phyloP scores from a whole-genome alignment of 2,888 invertebrate species.

The Carpatolechia fugitivella region DNA sequence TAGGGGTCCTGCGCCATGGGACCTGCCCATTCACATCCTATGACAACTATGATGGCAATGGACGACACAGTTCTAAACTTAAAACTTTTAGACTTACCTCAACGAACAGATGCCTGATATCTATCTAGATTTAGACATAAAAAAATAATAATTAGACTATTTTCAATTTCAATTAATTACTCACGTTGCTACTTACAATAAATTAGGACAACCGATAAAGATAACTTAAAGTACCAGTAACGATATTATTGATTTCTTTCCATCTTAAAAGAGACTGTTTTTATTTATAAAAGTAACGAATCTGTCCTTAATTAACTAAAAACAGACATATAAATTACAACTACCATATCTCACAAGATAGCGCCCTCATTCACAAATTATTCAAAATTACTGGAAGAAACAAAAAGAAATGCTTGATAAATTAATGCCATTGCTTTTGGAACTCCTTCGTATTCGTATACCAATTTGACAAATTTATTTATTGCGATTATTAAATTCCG shows the following conservation, averaged over 20 bases:
- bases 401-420: slow-evolving; percentile 54
- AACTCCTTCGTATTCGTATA: slow-evolving; percentile 34
- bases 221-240: too few species aligned
- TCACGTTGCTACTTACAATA: too few species aligned
- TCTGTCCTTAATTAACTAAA: slow-evolving; percentile 57
- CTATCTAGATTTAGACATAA: too few species aligned
- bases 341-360: slow-evolving; percentile 44
- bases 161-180: too few species aligned
- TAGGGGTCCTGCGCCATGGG: slow-evolving; percentile 34
- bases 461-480: slow-evolving; percentile 29
- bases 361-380: slow-evolving; percentile 64
- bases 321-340: slow-evolving; percentile 57
- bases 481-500: slow-evolving; percentile 15
- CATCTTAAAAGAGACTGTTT: neutral
- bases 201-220: too few species aligned
- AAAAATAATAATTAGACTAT: too few species aligned
- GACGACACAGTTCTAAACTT: too few species aligned
- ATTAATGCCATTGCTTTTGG: slow-evolving; percentile 49
- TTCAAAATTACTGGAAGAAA: slow-evolving; percentile 60
- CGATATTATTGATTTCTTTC: too few species aligned
- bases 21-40: neutral
- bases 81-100: too few species aligned
- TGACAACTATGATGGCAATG: too few species aligned
- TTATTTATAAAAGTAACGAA: slow-evolving; percentile 42
- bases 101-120: too few species aligned